Base-by-base conservation (phyloP, 37 sponge, comb jelly and placozoan genomes). In the Spongilla lacustris region DNA sequence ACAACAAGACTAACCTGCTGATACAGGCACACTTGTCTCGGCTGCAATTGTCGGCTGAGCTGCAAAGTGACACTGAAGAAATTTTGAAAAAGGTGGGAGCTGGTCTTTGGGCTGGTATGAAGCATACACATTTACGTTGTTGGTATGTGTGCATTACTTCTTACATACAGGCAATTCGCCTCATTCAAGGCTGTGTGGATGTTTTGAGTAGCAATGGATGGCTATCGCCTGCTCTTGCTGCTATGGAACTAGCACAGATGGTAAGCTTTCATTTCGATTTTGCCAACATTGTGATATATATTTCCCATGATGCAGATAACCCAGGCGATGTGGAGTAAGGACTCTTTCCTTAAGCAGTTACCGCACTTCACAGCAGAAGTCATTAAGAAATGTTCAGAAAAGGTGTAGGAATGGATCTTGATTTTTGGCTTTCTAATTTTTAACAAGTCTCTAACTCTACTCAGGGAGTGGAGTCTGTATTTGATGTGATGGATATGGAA, bases 201-300 rank as follows among this genome's bases (percentile, higher is more conserved):
- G 99, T 99, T 27, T 80, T 99, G 34, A 97, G 97, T 77, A 99
- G 99, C 70, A 97, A 88, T 81, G 94, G 99, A 14, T 99, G 99
- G 99, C 87, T 99, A 36, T 82, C 81, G 32, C 99, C 99, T 28
- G 99, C 98, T 50, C 88, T 99, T 71, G 88, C 93, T 25, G 96
- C 97, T 68, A 99, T 99, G 99, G 99, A 99, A 81, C 88, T 99
- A 67, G 78, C 98, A 29, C 99, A 99, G 88, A 99, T 99, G 99
- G 86, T 94, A 78, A 50, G 85, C 30, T 21, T 58, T 17, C 21
- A 13, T 58, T 67, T 67, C 6, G n/a, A 12, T 80, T 12, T 49
- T 28, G 29, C 68, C 68, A 67, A 11, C 69, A 36, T 49, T 36
- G 4, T 12, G 4, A 46, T 25, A 17, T 79, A 11, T 28, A n/a